Conservation (phyloP, 2,113 vertebrate genomes). For the Macquaria ambigua region DNA sequence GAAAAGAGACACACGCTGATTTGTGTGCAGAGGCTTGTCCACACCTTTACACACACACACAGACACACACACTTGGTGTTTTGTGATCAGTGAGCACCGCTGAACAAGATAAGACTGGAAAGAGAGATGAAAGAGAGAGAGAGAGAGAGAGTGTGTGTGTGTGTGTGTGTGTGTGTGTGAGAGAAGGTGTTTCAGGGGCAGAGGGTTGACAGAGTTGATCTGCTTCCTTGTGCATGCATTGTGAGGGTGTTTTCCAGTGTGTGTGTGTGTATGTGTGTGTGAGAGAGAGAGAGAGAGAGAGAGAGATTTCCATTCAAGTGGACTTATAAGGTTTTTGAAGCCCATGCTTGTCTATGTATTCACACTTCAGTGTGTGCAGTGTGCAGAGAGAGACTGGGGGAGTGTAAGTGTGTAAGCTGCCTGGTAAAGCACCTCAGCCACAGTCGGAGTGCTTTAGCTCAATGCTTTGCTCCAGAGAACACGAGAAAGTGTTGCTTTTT, state of each 20-base stretch:
- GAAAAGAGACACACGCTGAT: not conserved
- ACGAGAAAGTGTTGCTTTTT: slow-evolving; percentile 2
- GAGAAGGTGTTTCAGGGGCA: not conserved
- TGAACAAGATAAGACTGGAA: slow-evolving; percentile 39
- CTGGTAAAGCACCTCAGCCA: slow-evolving; percentile 22
- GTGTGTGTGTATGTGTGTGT: not conserved
- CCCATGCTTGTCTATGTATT: not conserved
- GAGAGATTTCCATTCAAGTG: slow-evolving; percentile 23
- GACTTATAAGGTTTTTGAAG: not conserved
- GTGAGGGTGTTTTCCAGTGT: slow-evolving; percentile 8
- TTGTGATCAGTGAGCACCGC: slow-evolving; percentile 33
- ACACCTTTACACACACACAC: not conserved
- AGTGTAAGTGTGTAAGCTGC: slow-evolving; percentile 5
- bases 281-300: too few species aligned
- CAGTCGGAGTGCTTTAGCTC: not conserved
- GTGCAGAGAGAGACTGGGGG: too few species aligned
- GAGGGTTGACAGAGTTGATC: not conserved
- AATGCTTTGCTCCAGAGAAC: slow-evolving; percentile 1
- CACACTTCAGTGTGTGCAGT: not conserved
- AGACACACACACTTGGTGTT: slow-evolving; percentile 24
- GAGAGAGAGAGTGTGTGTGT: not conserved
- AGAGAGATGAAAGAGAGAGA: slow-evolving; percentile 33
- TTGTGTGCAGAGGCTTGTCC: slow-evolving; percentile 4
- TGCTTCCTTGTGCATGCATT: slow-evolving; percentile 6
- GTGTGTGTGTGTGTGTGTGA: slow-evolving; percentile 3